These are phyloP conservation scores for Rutilus rutilus DNA, from an alignment of 2,113 vertebrate genomes.

Conservation along the genomic window DNA sequence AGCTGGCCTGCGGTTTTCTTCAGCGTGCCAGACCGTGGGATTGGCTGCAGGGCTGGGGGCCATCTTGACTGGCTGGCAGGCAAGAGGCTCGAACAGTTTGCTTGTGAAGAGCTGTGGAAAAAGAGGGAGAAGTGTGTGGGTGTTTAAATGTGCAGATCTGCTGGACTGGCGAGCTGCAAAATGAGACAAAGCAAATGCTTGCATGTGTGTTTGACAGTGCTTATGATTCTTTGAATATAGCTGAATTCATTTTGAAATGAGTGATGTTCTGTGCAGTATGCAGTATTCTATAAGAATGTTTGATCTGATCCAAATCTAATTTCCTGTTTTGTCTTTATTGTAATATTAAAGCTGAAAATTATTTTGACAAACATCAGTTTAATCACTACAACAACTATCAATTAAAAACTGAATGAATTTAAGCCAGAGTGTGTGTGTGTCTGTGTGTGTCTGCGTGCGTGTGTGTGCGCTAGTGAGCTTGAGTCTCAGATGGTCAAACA, in stretches of 20 bases:
- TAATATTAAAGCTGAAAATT: neutral
- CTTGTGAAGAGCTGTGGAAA: conserved; percentile 61
- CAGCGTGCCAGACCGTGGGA: conserved; percentile 78
- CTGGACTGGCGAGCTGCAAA: conserved; percentile 56
- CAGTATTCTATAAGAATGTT: neutral
- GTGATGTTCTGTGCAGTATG: neutral
- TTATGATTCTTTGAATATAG: conserved; percentile 46
- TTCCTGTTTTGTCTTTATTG: neutral
- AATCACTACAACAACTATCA: neutral
- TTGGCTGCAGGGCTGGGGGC: conserved; percentile 79
- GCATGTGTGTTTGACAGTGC: conserved; percentile 41
- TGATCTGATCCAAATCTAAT: neutral
- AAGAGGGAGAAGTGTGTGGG: conserved; percentile 72
- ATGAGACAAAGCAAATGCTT: conserved; percentile 59
- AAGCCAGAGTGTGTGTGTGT: neutral
- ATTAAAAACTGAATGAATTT: conserved; percentile 50
- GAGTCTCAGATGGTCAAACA: conserved; percentile 67
- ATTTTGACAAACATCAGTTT: neutral
- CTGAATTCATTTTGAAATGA: neutral
- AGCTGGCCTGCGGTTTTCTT: conserved; percentile 77
- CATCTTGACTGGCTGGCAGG: conserved; percentile 83
- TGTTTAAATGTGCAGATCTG: conserved; percentile 63
- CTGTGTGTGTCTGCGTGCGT: too few relatives aligned
- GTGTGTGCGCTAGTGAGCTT: neutral
- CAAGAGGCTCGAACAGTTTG: conserved; percentile 76